Percentiles rank a stretch among this genome's conserved stretches.
phyloP scores from a whole-genome alignment of 2,113 vertebrate species.

The Otolemur garnettii region DNA sequence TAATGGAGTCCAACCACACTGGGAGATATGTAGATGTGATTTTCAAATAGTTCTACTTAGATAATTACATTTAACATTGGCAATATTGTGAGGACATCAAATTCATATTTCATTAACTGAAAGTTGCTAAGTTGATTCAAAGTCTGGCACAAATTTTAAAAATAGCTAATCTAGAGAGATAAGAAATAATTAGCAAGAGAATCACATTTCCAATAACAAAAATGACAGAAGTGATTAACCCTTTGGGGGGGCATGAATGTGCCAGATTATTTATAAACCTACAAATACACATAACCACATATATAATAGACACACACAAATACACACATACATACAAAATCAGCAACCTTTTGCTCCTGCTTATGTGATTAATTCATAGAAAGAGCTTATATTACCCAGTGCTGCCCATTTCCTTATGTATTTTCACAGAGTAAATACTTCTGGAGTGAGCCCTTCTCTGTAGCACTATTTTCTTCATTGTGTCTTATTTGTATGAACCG shows the following conservation, averaged over 20 bases:
- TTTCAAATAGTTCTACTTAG: not conserved
- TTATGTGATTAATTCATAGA: not conserved
- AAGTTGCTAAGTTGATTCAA: not conserved
- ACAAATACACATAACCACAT: not conserved
- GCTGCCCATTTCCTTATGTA: not conserved
- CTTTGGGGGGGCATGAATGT: not conserved
- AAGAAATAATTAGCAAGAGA: conserved; percentile 6
- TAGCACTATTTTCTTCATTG: not conserved
- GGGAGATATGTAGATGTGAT: not conserved
- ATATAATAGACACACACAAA: not conserved
- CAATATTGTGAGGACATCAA: not conserved
- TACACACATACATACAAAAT: not conserved
- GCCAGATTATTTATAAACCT: not conserved
- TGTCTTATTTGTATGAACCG: conserved; percentile 9
- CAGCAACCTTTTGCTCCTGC: not conserved
- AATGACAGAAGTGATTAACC: not conserved
- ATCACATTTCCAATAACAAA: not conserved
- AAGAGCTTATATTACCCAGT: not conserved
- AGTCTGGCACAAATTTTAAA: conserved; percentile 44
- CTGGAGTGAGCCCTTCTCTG: not conserved
- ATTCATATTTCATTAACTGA: not conserved
- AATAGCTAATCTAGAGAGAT: conserved; percentile 16
- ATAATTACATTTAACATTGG: not conserved
- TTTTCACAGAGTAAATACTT: not conserved
- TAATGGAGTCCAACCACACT: not conserved